Base-by-base conservation (phyloP, 2,888 invertebrate species). In the Volucella inflata region DNA sequence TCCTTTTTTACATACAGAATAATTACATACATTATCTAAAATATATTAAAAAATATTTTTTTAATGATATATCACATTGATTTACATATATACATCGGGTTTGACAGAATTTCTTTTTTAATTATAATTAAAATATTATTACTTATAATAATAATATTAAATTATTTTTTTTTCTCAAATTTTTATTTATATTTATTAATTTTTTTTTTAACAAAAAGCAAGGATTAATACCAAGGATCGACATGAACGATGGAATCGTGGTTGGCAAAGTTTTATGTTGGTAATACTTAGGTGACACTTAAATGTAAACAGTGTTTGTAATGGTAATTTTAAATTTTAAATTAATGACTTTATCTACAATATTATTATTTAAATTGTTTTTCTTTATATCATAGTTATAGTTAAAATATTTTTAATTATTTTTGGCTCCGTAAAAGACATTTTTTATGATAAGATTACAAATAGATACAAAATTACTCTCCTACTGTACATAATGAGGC, bases 11-110 rank as follows among this genome's bases (percentile, higher is more conserved):
- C 14, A 74, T 64, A 68, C 65, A 76, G 64, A 71, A 71, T 71
- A 82, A 72, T 53, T 84, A 79, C 79, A 78, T 71, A 76, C 75
- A 76, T 79, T 75, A 53, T 75, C 75, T 84, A 79, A 79, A 79
- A 79, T 84, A 84, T 84, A 84, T 79, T 79, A 79, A 70, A 79
- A 67, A 83, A 60, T 60, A 80, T 51, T 77, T 76, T 67, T 83
- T 85, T 81, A 85, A 85, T 85, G 77, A 80, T 85, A 81, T 85
- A 85, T 85, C 85, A 85, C 85, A 85, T 72, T 77, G 85, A 85
- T 85, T 85, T 85, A 85, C 85, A 85, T 80, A 80, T 80, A 50
- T 80, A 85, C 80, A 81, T 40, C 50, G 42, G 38, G 59, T 44
- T 71, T 74, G 30, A 30, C 30, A 30, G 30, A 30, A 30, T 30